Conservation (phyloP, 2,888 invertebrate genomes). For the Cerceris rybyensis region DNA sequence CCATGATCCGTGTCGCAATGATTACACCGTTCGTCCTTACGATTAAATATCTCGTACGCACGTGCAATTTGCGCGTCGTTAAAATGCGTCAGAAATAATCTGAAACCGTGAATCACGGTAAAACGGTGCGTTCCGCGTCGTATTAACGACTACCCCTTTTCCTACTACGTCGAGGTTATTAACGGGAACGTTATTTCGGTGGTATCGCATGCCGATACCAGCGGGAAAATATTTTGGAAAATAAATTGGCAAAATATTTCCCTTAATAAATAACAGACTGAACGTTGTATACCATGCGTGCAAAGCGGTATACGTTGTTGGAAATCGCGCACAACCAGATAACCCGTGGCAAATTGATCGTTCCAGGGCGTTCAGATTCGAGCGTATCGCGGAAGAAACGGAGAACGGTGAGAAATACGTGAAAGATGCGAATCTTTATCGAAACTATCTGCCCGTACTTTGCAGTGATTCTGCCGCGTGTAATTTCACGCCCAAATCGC, state of each 20-base stretch:
- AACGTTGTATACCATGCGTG: too few relatives aligned
- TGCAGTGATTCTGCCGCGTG: constrained; percentile 59
- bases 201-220: not conserved
- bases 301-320: not conserved
- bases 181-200: not conserved
- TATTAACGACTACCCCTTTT: constrained; percentile 28
- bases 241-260: constrained; percentile 1
- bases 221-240: not conserved
- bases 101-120: constrained; percentile 45
- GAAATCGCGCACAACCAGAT: not conserved
- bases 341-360: constrained; percentile 23
- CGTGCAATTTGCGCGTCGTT: constrained; percentile 57
- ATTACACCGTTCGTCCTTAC: constrained; percentile 53
- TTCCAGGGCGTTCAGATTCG: not conserved
- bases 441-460: constrained; percentile 47
- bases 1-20: constrained; percentile 46
- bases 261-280: constrained; percentile 5
- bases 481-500: constrained; percentile 72
- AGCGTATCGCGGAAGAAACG: constrained; percentile 4
- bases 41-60: constrained; percentile 54
- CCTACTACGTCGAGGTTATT: constrained; percentile 22
- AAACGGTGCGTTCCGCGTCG: constrained; percentile 34
- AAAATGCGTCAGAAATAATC: constrained; percentile 53
- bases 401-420: not conserved
- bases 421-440: constrained; percentile 41